Base-by-base conservation (phyloP, 2,888 invertebrate species). In the Acronicta leporina region DNA sequence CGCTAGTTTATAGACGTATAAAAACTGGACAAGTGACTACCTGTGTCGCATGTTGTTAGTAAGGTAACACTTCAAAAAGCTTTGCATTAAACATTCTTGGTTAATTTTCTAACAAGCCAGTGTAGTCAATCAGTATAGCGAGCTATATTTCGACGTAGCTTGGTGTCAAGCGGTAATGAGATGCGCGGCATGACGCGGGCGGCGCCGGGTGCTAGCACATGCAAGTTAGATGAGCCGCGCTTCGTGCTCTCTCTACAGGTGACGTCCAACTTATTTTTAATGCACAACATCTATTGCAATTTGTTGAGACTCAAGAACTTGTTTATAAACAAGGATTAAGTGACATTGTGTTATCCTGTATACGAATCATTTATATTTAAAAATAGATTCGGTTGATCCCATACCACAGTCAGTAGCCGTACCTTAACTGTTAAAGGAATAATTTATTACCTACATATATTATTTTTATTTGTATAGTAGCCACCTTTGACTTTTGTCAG, bases 201-300 rank as follows among this genome's bases (percentile, higher is more conserved):
- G 72, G 68, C 65, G 78, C 75, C 70, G 73, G 80, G 81, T 77
- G 86, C 79, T 78, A 69, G 81, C 71, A 79, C 84, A 88, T 92
- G 87, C 88, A 92, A 89, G 84, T 90, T 89, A 84, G 82, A 91
- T 90, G 90, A 91, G 84, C 75, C 64, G 69, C 73, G 68, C 66
- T 73, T 73, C 70, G 71, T 68, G 53, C 60, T 62, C 81, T 82
- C 81, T 83, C 77, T 80, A 84, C 87, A 89, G 88, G 87, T 91
- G 88, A 83, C 83, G 78, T 79, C 73, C 69, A 68, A 78, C 82
- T 84, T 84, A 88, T 87, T 87, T 86, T 87, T 87, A 86, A 89
- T 89, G 85, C 83, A 86, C 76, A 67, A 67, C 80, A 81, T 77
- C 76, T 77, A 79, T 73, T 82, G 82, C 83, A 67, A 69, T 73